A percentile compares a stretch with the other conserved stretches of the same genome.
These are phyloP conservation scores for Sceloporus tristichus DNA, from an alignment of 2,113 vertebrate genomes.

Conservation along the genomic window DNA sequence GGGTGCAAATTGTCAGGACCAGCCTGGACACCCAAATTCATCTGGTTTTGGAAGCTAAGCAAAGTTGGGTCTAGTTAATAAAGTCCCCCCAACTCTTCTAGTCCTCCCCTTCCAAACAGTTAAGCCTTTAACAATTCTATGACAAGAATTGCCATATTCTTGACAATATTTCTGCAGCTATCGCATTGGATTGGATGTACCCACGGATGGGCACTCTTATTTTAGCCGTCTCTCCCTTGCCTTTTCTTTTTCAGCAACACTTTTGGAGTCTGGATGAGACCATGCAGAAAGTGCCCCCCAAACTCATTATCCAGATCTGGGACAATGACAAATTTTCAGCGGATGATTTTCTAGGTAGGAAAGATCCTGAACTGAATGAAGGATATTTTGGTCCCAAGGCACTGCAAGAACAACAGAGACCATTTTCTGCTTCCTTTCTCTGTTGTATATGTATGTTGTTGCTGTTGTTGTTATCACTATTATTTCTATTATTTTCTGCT, in stretches of 20 bases:
- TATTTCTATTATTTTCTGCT: too few relatives aligned
- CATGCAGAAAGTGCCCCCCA: constrained; percentile 69
- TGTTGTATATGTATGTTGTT: too few relatives aligned
- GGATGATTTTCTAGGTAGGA: constrained; percentile 78
- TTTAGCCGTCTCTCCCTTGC: background rate
- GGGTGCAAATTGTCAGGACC: background rate
- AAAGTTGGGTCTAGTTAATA: too few relatives aligned
- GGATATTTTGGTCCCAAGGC: background rate
- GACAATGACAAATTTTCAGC: constrained; percentile 75
- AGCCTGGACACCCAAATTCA: background rate
- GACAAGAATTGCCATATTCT: too few relatives aligned
- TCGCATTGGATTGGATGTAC: too few relatives aligned
- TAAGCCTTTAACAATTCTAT: too few relatives aligned
- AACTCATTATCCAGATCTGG: constrained; percentile 80
- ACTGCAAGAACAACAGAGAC: background rate
- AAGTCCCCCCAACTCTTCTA: too few relatives aligned
- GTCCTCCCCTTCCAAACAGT: too few relatives aligned
- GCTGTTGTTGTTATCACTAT: too few relatives aligned
- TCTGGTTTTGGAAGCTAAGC: too few relatives aligned
- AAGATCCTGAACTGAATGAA: rapidly evolving
- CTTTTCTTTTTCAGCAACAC: constrained; percentile 62
- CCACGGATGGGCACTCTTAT: background rate
- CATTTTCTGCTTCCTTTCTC: too few relatives aligned
- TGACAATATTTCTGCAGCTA: too few relatives aligned
- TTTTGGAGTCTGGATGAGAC: constrained; percentile 79